phyloP scores from a whole-genome alignment of 1,140 invertebrate species.

The Aradophagus sp. region DNA sequence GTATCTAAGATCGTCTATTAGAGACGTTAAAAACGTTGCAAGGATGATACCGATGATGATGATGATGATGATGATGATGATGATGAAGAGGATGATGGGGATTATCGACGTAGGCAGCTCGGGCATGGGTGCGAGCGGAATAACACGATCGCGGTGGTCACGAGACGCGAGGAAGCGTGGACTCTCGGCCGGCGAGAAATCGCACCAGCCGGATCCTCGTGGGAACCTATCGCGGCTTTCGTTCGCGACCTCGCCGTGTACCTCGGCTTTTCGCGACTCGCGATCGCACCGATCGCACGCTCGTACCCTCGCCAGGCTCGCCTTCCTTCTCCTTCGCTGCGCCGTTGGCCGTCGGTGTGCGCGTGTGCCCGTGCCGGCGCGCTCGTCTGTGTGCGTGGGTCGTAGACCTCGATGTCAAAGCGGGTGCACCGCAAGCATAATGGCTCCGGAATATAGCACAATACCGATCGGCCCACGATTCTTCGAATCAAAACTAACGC shows the following conservation, averaged over 20 bases:
- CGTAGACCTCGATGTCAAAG: conserved; percentile 47
- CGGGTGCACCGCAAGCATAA: conserved; percentile 44
- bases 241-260: conserved; percentile 54
- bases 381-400: conserved; percentile 18
- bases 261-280: conserved; percentile 59
- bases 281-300: conserved; percentile 56
- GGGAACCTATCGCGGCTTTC: conserved; percentile 60
- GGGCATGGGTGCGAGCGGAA: conserved; percentile 36
- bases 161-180: conserved; percentile 43
- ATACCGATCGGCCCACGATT: conserved; percentile 42
- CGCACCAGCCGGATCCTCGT: conserved; percentile 60
- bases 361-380: too few relatives aligned
- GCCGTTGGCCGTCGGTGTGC: neutral
- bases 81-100: too few relatives aligned
- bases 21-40: too few relatives aligned
- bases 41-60: too few relatives aligned
- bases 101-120: too few relatives aligned
- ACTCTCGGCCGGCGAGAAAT: conserved; percentile 53
- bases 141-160: conserved; percentile 56
- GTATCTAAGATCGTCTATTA: too few relatives aligned
- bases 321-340: conserved; percentile 37
- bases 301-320: conserved; percentile 43
- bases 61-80: too few relatives aligned
- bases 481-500: conserved; percentile 10
- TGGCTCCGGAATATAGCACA: conserved; percentile 23